Percentiles rank a stretch among this genome's conserved stretches.
Conservation (phyloP, 1,140 invertebrate species). For the Apis laboriosa region DNA sequence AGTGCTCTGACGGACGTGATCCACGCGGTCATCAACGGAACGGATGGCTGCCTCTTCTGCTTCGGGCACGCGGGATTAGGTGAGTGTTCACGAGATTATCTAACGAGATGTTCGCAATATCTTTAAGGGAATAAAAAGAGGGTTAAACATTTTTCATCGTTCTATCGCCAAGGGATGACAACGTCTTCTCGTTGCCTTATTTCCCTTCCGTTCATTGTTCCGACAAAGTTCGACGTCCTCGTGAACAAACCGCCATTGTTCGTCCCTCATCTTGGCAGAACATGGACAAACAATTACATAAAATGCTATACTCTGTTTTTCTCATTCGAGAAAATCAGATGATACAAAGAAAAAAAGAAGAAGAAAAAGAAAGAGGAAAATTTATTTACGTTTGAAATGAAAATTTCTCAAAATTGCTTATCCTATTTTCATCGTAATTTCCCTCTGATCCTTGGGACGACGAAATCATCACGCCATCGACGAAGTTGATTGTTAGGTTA, state of each 20-base stretch:
- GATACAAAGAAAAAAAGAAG: no score
- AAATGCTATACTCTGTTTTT: constrained; percentile 1
- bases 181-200: background rate
- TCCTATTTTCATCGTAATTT: no score
- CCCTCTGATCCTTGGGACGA: no score
- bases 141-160: constrained; percentile 22
- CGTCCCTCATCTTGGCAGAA: background rate
- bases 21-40: constrained; percentile 95
- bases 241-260: constrained; percentile 42
- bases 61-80: constrained; percentile 95
- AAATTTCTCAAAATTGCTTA: no score
- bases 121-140: background rate
- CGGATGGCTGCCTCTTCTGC: constrained; percentile 95
- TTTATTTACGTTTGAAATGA: no score
- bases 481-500: no score
- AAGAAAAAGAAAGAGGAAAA: no score
- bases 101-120: background rate
- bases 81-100: constrained; percentile 79
- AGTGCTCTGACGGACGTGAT: constrained; percentile 95
- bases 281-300: constrained; percentile 46
- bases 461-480: no score
- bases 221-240: constrained; percentile 31
- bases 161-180: background rate
- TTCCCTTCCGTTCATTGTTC: constrained; percentile 22
- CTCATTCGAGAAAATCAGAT: background rate